These are phyloP conservation scores for Pyxicephalus adspersus DNA, from an alignment of 2,113 vertebrate species.

Conservation along the genomic window DNA sequence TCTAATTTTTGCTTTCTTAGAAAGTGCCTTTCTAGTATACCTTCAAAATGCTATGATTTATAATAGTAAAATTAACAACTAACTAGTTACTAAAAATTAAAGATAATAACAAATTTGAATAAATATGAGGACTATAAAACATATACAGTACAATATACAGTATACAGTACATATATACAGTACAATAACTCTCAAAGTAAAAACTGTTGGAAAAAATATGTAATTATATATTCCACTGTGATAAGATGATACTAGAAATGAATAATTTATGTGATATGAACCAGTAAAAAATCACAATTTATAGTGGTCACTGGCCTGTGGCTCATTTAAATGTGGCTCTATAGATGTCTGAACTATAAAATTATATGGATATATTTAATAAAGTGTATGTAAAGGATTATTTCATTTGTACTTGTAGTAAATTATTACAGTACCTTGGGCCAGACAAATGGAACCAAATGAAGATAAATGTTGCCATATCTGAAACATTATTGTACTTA, in stretches of 20 bases:
- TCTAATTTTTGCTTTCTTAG: too few relatives aligned
- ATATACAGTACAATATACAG: too few relatives aligned
- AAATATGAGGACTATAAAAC: too few relatives aligned
- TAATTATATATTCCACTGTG: too few relatives aligned
- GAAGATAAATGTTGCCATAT: conserved; percentile 9
- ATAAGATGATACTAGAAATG: not conserved
- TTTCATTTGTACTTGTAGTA: conserved; percentile 14
- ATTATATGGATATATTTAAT: conserved; percentile 19
- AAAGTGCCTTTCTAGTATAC: too few relatives aligned
- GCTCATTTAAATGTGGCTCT: not conserved
- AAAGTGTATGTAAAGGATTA: not conserved
- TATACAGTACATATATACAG: too few relatives aligned
- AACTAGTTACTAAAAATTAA: too few relatives aligned
- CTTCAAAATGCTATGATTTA: too few relatives aligned
- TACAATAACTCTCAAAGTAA: too few relatives aligned
- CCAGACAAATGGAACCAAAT: conserved; percentile 6
- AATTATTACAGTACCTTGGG: conserved; percentile 7
- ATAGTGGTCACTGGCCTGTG: conserved; percentile 1
- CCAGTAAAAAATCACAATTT: not conserved
- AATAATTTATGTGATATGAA: not conserved
- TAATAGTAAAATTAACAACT: too few relatives aligned
- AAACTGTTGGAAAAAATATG: too few relatives aligned
- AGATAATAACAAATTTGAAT: too few relatives aligned
- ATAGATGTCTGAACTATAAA: conserved; percentile 11
- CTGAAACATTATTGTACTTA: not conserved